Percentiles rank a stretch among this genome's conserved stretches.
phyloP scores from a whole-genome alignment of 1,140 invertebrate genomes.

The Phymorhynchus buccinoides region DNA sequence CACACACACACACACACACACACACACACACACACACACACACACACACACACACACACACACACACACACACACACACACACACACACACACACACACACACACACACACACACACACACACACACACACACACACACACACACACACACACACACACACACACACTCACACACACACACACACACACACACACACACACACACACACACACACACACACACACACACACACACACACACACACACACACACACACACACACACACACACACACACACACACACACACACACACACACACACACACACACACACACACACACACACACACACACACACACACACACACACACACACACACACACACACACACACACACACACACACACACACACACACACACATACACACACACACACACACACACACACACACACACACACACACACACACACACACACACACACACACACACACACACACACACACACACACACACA shows the following conservation, averaged over 20 bases:
- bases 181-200: slow-evolving; percentile 5
- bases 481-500: too few species aligned
- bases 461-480: too few species aligned
- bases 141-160: background rate
- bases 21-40: too few species aligned
- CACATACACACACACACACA: background rate
- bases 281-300: slow-evolving; percentile 1
- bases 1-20: too few species aligned
- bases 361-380: slow-evolving; percentile 4
- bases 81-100: background rate
- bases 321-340: slow-evolving; percentile 7
- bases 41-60: too few species aligned
- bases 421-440: background rate
- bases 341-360: background rate
- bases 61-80: too few species aligned
- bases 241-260: slow-evolving; percentile 6
- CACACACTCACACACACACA: slow-evolving; percentile 4
- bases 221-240: background rate
- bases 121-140: background rate
- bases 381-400: slow-evolving; percentile 19
- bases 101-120: too few species aligned
- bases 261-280: slow-evolving; percentile 1
- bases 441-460: too few species aligned
- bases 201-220: slow-evolving; percentile 10
- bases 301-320: slow-evolving; percentile 10